Conservation (phyloP, 2,113 vertebrate genomes). For the Pithys albifrons region DNA sequence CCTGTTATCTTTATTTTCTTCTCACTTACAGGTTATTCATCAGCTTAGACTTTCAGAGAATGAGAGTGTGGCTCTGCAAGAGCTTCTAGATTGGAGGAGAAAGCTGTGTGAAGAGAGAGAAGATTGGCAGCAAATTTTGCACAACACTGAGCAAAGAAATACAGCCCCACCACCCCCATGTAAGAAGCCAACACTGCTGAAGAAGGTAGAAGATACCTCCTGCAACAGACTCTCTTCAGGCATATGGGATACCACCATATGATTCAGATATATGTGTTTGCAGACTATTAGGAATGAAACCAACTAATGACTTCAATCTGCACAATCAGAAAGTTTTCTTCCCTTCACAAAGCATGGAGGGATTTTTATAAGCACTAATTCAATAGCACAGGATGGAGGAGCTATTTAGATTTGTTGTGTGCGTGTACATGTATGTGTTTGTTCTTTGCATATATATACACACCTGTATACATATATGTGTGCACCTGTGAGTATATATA, state of each 20-base stretch:
- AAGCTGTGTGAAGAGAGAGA: conserved; percentile 82
- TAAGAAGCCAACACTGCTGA: conserved; percentile 79
- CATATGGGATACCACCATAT: conserved; percentile 72
- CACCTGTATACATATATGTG: not conserved
- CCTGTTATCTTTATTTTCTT: not conserved
- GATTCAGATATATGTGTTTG: not conserved
- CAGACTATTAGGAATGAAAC: not conserved
- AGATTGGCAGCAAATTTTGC: conserved; percentile 76
- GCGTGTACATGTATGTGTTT: not conserved
- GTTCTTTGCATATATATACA: not conserved
- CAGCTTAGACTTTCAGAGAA: conserved; percentile 82
- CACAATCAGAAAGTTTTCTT: conserved; percentile 20
- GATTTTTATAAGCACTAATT: not conserved
- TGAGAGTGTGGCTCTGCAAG: conserved; percentile 82
- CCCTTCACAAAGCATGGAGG: not conserved
- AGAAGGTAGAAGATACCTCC: conserved; percentile 77
- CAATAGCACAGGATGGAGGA: conserved; percentile 46
- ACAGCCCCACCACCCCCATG: conserved; percentile 77
- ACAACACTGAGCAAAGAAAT: conserved; percentile 70
- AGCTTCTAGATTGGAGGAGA: conserved; percentile 86
- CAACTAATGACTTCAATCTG: not conserved
- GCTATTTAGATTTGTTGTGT: not conserved
- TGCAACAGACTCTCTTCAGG: conserved; percentile 69
- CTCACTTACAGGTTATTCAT: conserved; percentile 80
- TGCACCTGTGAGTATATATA: not conserved